A percentile compares a stretch with the other conserved stretches of the same genome.
These are phyloP conservation scores for Drosophila elegans DNA, from an alignment of 1,140 invertebrate species.

Conservation along the genomic window DNA sequence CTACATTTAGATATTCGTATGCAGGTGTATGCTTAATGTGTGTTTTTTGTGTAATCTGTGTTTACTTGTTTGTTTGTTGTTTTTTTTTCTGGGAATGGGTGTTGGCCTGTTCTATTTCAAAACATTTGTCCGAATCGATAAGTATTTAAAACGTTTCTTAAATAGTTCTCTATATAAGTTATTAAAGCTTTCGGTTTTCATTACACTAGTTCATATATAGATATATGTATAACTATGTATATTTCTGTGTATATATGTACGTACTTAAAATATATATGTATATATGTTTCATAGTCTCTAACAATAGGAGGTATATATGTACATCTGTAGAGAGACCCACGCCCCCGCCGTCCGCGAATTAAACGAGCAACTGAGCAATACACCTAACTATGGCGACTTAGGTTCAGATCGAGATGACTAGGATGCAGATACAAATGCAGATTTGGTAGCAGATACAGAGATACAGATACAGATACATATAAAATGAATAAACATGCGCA, in stretches of 20 bases:
- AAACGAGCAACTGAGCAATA: slow-evolving; percentile 1
- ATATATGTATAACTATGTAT: slow-evolving; percentile 58
- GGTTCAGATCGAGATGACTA: slow-evolving; percentile 10
- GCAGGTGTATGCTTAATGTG: slow-evolving; percentile 16
- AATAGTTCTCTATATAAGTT: slow-evolving; percentile 82
- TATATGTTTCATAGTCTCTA: slow-evolving; percentile 66
- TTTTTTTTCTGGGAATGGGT: slow-evolving; percentile 14
- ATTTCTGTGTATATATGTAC: slow-evolving; percentile 59
- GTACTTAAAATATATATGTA: slow-evolving; percentile 53
- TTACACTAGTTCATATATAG: slow-evolving; percentile 73
- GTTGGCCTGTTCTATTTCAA: slow-evolving; percentile 30
- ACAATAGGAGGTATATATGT: slow-evolving; percentile 78
- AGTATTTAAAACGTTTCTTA: slow-evolving; percentile 81
- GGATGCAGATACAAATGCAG: background rate
- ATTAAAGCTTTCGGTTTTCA: slow-evolving; percentile 85
- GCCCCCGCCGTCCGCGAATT: background rate
- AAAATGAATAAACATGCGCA: slow-evolving; percentile 56
- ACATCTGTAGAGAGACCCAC: slow-evolving; percentile 48
- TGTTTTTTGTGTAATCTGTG: slow-evolving; percentile 6
- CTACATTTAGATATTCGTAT: slow-evolving; percentile 41
- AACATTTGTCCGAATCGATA: slow-evolving; percentile 54
- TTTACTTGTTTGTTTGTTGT: slow-evolving; percentile 5
- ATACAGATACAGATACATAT: slow-evolving; percentile 8
- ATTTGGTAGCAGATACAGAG: slow-evolving; percentile 2
- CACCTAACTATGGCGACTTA: slow-evolving; percentile 3